Conservation (phyloP, 2,797 vertebrate genomes). For the Eulemur albifrons region DNA sequence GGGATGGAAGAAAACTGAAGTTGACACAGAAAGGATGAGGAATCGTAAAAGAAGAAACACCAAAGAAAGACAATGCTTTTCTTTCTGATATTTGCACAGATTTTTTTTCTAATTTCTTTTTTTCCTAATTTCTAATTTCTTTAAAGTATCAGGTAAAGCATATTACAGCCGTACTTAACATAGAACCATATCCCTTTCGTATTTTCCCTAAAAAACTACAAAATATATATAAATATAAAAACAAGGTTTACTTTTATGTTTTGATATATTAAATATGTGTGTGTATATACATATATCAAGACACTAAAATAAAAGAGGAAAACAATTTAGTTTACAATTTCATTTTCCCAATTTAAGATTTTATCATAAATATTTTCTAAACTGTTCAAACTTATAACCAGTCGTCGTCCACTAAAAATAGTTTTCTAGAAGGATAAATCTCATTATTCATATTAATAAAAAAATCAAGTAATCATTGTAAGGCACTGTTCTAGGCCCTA, state of each 20-base stretch:
- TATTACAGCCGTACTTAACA: background rate
- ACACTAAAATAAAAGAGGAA: background rate
- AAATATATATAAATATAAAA: background rate
- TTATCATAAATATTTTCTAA: background rate
- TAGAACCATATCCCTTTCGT: background rate
- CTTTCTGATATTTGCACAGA: background rate
- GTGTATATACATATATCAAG: background rate
- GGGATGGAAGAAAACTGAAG: background rate
- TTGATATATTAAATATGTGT: too few relatives aligned
- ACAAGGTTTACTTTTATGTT: background rate
- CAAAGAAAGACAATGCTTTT: background rate
- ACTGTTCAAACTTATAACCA: background rate
- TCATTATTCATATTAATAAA: background rate
- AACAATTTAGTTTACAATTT: background rate
- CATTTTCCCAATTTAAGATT: background rate
- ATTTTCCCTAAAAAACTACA: background rate
- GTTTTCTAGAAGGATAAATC: background rate
- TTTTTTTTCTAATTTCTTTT: background rate
- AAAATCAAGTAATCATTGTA: background rate
- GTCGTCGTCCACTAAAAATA: background rate
- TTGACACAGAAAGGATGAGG: background rate
- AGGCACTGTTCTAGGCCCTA: background rate
- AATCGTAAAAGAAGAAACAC: background rate
- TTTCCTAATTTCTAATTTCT: background rate
- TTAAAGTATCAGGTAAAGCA: background rate